Base-by-base conservation (phyloP, 2,888 invertebrate genomes). In the Pterostichus madidus region DNA sequence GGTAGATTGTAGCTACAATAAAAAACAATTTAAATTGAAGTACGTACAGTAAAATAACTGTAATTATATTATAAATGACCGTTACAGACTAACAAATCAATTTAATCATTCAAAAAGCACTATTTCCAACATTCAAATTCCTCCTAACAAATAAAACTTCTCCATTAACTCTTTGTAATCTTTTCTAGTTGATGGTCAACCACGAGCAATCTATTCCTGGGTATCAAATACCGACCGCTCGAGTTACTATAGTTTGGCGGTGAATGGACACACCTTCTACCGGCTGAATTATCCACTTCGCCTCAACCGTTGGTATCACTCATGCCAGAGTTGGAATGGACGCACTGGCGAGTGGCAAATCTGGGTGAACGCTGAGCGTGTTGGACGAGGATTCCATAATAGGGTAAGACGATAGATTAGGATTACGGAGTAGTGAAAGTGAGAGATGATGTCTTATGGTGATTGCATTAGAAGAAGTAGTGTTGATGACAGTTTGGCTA, bases 281-380 rank as follows among this genome's bases (percentile, higher is more conserved):
- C 93, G 95, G 84, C 90, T 94, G 84, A 94, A 94, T 89, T 94
- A 94, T 89, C 94, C 94, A 73, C 88, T 94, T 84, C 91, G 93
- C 85, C 90, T 94, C 87, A 93, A 94, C 88, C 92, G 92, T 89
- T 96, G 96, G 96, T 96, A 96, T 91, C 96, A 96, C 89, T 94
- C 95, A 76, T 96, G 96, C 87, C 95, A 95, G 87, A 96, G 96
- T 79, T 96, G 96, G 96, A 96, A 96, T 89, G 96, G 96, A 15
- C 95, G 94, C 88, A 96, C 96, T 6, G 96, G 96, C 73, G 96
- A 96, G 90, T 96, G 96, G 96, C 96, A 96, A 90, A 93, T 96
- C 86, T 96, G 96, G 96, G 94, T 96, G 84, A 96, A 96, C 88
- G 94, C 94, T 17, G 96, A 96, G 89, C 92, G 96, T 85, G 96